Base-by-base conservation (phyloP, 2,888 invertebrate genomes). In the Dendrolimus pini region DNA sequence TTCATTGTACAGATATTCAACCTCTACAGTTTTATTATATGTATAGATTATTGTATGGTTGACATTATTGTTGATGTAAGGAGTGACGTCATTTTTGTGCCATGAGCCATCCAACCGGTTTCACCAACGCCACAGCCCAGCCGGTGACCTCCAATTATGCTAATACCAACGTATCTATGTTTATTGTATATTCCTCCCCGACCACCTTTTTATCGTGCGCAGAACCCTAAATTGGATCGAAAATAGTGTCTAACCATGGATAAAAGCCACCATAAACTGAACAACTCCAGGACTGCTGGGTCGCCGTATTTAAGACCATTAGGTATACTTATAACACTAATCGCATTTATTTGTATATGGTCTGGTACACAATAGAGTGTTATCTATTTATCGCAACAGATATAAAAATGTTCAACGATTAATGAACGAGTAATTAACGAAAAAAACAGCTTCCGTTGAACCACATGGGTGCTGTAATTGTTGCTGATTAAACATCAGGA, bases 71-170 rank as follows among this genome's bases (percentile, higher is more conserved):
- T 70, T 89, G 88, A 88, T 82, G 82, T 88, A 85, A 89, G 59
- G 66, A 72, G 69, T 88, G 88, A 84, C 86, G 84, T 86, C 80
- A 88, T 71, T 59, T 68, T 70, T 69, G 72, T 76, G 74, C 74
- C 72, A 71, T 72, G 74, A 73, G 74, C 66, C 72, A 69, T 65
- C 73, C 68, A 85, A 86, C 88, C 82, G 82, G 88, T 87, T 80
- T 78, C 68, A 68, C 64, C 68, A 62, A 65, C 61, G 59, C 63
- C 68, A 69, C 70, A 63, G 12, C 47, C 47, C 61, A 62, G 67
- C 64, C 67, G 77, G 62, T 77, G 85, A 80, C 88, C 89, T 88
- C 87, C 83, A 87, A 83, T 86, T 87, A 86, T 86, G 85, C 74
- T 80, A 88, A 87, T 88, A 71, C 69, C 71, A 75, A 47, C 12